These are phyloP conservation scores for Ormyrus thymus DNA, from an alignment of 2,888 invertebrate genomes.

Conservation along the genomic window DNA sequence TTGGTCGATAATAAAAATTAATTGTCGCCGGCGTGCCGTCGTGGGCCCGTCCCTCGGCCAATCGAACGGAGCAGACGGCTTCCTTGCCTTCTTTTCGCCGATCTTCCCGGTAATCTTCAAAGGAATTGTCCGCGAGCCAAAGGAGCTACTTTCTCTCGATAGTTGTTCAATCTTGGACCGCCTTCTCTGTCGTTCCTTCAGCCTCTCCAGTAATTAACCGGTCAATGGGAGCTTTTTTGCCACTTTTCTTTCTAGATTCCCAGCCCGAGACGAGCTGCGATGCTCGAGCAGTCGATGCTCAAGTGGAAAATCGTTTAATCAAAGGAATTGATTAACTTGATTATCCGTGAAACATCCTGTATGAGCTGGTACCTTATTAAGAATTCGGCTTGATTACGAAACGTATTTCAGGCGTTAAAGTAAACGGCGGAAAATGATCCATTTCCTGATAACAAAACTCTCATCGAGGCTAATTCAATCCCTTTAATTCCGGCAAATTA, in stretches of 20 bases:
- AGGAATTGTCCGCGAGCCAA: constrained; percentile 55
- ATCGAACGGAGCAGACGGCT: constrained; percentile 29
- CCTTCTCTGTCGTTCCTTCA: background rate
- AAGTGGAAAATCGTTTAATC: constrained; percentile 45
- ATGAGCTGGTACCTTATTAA: constrained; percentile 61
- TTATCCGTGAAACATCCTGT: constrained; percentile 42
- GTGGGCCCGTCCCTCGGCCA: constrained; percentile 6
- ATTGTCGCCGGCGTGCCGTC: constrained; percentile 57
- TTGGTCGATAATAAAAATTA: constrained; percentile 64
- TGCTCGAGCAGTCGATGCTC: constrained; percentile 13
- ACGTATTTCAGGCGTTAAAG: constrained; percentile 58
- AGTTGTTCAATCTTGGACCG: constrained; percentile 48
- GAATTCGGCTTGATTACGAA: constrained; percentile 64
- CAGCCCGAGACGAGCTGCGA: background rate
- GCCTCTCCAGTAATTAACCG: constrained; percentile 55
- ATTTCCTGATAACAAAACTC: constrained; percentile 74
- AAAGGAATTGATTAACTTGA: constrained; percentile 15
- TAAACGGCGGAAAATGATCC: constrained; percentile 71
- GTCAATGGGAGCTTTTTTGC: constrained; percentile 43
- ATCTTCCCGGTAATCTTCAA: constrained; percentile 49
- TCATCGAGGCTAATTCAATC: constrained; percentile 71
- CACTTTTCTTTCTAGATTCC: constrained; percentile 35
- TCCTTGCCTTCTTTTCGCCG: constrained; percentile 21
- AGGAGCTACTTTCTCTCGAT: constrained; percentile 51
- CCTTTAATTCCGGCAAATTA: constrained; percentile 70